Evolutionary conservation across 2,888 invertebrate species (phyloP).

Genomic region (Tetanocera ferruginea): DNA sequence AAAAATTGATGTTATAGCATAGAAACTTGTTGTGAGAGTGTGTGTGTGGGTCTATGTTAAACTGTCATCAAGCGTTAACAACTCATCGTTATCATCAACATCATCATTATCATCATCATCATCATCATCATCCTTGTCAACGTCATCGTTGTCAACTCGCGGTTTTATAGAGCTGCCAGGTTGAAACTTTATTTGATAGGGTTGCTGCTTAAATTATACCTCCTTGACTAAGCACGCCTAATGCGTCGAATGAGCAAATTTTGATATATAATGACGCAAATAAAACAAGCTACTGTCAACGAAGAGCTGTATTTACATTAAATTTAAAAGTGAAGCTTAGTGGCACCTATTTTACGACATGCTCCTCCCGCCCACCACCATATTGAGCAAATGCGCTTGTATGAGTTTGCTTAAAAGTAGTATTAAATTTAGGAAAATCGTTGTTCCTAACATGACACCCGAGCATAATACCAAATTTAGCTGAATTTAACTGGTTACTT

Average conservation of each 20-base stretch:
- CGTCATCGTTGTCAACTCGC: not conserved
- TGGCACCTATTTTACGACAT: not conserved
- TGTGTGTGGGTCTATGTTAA: not conserved
- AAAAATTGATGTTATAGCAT: not conserved
- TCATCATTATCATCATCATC: not conserved
- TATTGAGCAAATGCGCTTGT: not conserved
- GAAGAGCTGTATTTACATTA: not conserved
- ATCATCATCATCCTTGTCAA: not conserved
- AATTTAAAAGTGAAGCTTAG: conserved; percentile 7
- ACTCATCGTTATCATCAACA: not conserved
- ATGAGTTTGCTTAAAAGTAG: not conserved
- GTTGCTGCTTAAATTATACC: not conserved
- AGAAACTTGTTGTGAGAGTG: not conserved
- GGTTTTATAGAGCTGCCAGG: not conserved
- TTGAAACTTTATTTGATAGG: not conserved
- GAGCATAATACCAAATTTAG: not conserved
- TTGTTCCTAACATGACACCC: not conserved
- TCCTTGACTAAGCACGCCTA: not conserved
- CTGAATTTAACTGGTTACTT: not conserved
- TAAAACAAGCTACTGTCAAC: not conserved
- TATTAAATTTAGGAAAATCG: not conserved
- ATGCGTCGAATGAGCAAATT: conserved; percentile 20
- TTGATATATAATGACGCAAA: conserved; percentile 6
- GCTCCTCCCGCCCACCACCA: not conserved
- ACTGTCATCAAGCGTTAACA: not conserved